Evolutionary conservation across 2,797 vertebrate species (phyloP), one percentile per base, ranked within the genome.

Genomic region (Cichlasoma orientale): DNA sequence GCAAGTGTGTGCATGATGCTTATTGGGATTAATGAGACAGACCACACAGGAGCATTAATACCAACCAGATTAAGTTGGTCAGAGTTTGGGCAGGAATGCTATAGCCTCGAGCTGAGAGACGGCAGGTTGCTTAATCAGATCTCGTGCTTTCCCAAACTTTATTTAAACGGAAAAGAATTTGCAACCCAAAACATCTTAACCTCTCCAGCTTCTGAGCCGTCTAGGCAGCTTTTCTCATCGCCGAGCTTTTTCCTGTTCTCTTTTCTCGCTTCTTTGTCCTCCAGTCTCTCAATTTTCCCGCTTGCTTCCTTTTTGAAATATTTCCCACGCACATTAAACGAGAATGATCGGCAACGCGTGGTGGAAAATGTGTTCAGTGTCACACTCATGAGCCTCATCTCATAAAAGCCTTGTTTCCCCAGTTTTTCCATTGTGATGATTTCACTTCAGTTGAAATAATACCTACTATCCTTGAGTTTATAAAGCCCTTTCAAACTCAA

Each of bases 1-100:
- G 59, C 47, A n/a, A 23, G 9, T 72, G 31, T 23, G 4, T 2
- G 5, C 31, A 8, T 29, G 74, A 83, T 14, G 41, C 75, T 79
- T 44, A 56, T 63, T 83, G 74, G 56, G 31, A 80, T 80, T 75
- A 88, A 85, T 77, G 74, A 76, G 75, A 41, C 50, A 10, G 11
- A 56, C 55, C 0, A 1, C 7, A 33, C 78, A 61, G 74, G 53
- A 72, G n/a, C 29, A 12, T 82, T 71, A 59, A 77, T 44, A 75
- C 63, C 73, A 73, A 38, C 23, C 70, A 77, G 74, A 84, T 77
- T 78, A 63, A 84, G 47, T 7, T 77, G 82, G 79, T 69, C 21
- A 21, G 75, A 29, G 72, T 73, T 74, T 57, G 53, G 18, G 69
- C 14, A 66, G 55, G 38, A 68, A 29, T 5, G 54, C 25, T 53